Evolutionary conservation across 2,797 vertebrate species (phyloP).

Genomic region (Mareca penelope): DNA sequence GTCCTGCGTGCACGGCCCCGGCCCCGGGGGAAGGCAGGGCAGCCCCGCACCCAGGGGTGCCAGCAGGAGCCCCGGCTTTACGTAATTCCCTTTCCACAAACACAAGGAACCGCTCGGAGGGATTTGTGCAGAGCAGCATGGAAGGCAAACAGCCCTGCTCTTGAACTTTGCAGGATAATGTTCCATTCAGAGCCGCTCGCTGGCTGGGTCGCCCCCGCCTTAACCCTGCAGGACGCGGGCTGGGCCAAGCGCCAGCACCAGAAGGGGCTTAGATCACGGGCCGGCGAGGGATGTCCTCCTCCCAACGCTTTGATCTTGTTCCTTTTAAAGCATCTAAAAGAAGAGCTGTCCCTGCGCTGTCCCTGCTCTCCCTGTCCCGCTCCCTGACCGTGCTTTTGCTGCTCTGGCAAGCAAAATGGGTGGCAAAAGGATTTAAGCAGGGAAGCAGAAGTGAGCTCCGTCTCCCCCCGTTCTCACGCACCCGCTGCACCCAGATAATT

Average conservation of each 20-base stretch:
- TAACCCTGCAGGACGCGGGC: background rate
- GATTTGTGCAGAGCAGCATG: background rate
- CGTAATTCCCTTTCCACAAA: background rate
- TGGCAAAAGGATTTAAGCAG: background rate
- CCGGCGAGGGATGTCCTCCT: background rate
- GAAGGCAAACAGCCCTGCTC: background rate
- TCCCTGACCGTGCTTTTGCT: background rate
- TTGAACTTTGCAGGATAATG: background rate
- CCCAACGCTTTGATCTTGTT: background rate
- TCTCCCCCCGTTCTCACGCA: background rate
- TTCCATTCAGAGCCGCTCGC: background rate
- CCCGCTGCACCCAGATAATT: background rate
- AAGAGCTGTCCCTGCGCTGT: background rate
- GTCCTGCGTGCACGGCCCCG: too few species aligned
- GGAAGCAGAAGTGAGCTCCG: background rate
- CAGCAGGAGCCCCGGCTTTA: background rate
- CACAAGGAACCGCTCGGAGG: background rate
- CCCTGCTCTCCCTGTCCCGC: fast-evolving
- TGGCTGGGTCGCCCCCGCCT: background rate
- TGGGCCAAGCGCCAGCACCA: background rate
- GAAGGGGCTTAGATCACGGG: background rate
- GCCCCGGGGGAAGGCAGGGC: background rate
- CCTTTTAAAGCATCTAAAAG: background rate
- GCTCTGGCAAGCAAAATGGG: background rate
- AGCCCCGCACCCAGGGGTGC: background rate